Conservation (phyloP, 1,140 invertebrate species). For the Eciton burchellii region DNA sequence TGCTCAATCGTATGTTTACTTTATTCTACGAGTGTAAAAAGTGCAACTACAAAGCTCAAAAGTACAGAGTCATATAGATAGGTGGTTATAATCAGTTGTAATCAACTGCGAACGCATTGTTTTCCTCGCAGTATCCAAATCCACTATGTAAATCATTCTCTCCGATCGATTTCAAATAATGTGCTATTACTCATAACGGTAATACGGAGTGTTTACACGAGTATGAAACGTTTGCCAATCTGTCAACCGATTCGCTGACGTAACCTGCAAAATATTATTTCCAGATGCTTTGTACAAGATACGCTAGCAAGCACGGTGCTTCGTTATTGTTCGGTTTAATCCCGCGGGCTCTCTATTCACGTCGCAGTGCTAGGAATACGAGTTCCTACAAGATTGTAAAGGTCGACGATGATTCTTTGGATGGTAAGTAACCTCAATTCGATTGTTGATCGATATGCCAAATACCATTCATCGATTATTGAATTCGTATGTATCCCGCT, state of each 20-base stretch:
- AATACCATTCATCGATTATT: too few species aligned
- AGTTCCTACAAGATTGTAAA: conserved; percentile 79
- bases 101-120: neutral
- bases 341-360: conserved; percentile 77
- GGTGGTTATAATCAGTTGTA: neutral
- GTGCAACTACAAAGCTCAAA: too few species aligned
- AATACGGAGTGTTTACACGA: neutral
- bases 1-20: too few species aligned
- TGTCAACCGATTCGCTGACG: neutral
- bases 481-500: neutral
- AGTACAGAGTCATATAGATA: conserved; percentile 3
- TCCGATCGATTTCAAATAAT: neutral
- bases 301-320: conserved; percentile 74
- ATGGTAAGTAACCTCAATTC: conserved; percentile 74
- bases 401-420: conserved; percentile 76
- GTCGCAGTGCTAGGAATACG: conserved; percentile 80
- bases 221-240: neutral
- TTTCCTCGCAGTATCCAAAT: conserved; percentile 18
- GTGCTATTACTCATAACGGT: neutral
- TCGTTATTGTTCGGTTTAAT: conserved; percentile 71
- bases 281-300: conserved; percentile 82
- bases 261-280: conserved; percentile 49
- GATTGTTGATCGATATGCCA: neutral
- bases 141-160: conserved; percentile 15
- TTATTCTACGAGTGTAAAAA: too few species aligned